phyloP scores from a whole-genome alignment of 2,113 vertebrate species.

The Anguilla rostrata region DNA sequence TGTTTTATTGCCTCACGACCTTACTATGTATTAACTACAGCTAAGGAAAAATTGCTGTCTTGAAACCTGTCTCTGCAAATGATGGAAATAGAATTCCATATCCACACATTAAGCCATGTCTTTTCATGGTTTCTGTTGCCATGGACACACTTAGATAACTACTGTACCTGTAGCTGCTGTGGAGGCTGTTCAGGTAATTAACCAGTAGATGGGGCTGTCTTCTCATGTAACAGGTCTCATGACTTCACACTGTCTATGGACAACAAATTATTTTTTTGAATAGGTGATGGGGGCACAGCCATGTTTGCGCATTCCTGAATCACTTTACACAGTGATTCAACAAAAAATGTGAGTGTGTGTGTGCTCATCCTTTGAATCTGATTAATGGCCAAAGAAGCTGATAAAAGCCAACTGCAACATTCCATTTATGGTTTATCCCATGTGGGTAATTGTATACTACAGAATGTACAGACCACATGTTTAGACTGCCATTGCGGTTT shows the following conservation, averaged over 20 bases:
- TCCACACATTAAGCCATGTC: neutral
- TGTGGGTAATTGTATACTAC: too few species aligned
- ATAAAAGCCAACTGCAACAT: too few species aligned
- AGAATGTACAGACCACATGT: neutral
- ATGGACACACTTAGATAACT: slow-evolving; percentile 11
- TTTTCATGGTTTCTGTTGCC: neutral
- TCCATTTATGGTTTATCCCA: too few species aligned
- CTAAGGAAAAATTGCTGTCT: neutral
- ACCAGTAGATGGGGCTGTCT: slow-evolving; percentile 12
- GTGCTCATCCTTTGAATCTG: too few species aligned
- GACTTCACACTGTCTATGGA: neutral
- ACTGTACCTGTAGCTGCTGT: neutral
- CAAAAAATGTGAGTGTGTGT: too few species aligned
- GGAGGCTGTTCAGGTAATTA: neutral
- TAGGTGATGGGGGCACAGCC: neutral
- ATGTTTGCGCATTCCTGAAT: neutral
- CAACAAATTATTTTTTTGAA: neutral
- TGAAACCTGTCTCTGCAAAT: neutral
- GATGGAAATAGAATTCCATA: neutral
- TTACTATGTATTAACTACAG: neutral
- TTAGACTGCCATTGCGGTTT: neutral
- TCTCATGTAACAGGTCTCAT: neutral
- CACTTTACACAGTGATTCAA: too few species aligned
- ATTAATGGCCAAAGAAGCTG: too few species aligned
- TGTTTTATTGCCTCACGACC: too few species aligned